Conservation (phyloP, 2,888 invertebrate genomes). For the Troides oblongomaculatus region DNA sequence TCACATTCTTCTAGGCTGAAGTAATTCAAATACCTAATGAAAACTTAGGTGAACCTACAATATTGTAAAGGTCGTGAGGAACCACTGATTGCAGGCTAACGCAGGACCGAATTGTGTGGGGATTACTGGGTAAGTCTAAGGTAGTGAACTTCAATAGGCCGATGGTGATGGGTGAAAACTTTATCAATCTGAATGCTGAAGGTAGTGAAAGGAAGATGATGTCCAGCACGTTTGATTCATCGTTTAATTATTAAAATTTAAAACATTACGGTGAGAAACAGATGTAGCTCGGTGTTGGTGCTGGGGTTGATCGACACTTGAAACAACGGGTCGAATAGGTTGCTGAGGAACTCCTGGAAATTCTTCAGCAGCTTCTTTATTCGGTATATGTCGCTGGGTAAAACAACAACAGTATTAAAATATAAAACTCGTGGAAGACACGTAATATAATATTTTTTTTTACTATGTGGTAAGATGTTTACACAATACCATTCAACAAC, state of each 20-base stretch:
- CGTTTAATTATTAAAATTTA: neutral
- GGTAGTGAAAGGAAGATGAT: no score
- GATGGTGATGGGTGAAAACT: no score
- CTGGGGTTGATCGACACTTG: conserved; percentile 97
- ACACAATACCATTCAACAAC: no score
- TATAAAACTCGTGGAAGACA: conserved; percentile 27
- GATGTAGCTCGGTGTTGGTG: conserved; percentile 95
- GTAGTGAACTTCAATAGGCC: no score
- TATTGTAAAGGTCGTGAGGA: neutral
- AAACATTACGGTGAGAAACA: conserved; percentile 80
- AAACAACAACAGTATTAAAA: no score
- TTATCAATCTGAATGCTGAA: no score
- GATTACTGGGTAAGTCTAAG: neutral
- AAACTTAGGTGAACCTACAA: neutral
- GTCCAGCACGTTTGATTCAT: no score
- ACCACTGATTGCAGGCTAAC: neutral
- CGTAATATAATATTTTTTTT: no score
- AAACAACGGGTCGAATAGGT: conserved; percentile 97
- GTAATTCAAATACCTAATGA: no score
- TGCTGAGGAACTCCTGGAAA: conserved; percentile 97
- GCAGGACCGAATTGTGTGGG: neutral
- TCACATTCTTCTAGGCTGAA: no score
- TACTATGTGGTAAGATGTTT: no score
- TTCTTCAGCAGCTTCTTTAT: conserved; percentile 95
- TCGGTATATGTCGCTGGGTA: conserved; percentile 95